phyloP scores from a whole-genome alignment of 2,888 invertebrate genomes.

The Mesoligia furuncula region DNA sequence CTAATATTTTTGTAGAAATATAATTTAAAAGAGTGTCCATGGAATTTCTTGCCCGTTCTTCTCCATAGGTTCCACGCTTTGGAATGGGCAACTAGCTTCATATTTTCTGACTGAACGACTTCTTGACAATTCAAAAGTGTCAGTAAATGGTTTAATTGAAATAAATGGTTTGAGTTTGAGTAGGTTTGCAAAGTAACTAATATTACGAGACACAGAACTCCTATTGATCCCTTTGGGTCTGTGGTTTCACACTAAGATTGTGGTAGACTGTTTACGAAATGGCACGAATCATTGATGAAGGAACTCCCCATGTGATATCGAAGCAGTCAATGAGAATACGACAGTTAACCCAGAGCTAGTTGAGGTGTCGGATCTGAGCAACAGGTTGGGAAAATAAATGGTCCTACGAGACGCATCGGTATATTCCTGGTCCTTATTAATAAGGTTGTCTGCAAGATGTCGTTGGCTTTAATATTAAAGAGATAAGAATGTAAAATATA shows the following conservation, averaged over 20 bases:
- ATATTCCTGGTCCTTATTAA: background rate
- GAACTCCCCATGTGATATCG: background rate
- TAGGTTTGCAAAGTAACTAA: background rate
- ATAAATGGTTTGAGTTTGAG: too few species aligned
- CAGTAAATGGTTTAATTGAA: too few species aligned
- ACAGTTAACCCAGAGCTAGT: background rate
- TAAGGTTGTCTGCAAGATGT: background rate
- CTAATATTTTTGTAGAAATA: too few species aligned
- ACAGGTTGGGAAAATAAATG: slow-evolving; percentile 27
- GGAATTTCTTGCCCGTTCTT: too few species aligned
- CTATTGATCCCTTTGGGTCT: background rate
- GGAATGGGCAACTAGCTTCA: too few species aligned
- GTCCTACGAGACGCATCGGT: slow-evolving; percentile 3
- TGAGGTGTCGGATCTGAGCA: slow-evolving; percentile 8
- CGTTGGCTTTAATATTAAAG: background rate
- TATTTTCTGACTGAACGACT: too few species aligned
- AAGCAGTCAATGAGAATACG: slow-evolving; percentile 27
- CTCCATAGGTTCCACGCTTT: too few species aligned
- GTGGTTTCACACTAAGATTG: slow-evolving; percentile 1
- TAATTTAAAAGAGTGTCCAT: too few species aligned
- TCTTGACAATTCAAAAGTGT: too few species aligned
- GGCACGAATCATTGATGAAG: slow-evolving; percentile 16
- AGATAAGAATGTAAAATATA: background rate
- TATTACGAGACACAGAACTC: background rate
- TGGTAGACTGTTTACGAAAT: background rate